Percentiles rank a stretch among this genome's conserved stretches.
Conservation (phyloP, 2,888 invertebrate species). For the Trissolcus brochymenae region DNA sequence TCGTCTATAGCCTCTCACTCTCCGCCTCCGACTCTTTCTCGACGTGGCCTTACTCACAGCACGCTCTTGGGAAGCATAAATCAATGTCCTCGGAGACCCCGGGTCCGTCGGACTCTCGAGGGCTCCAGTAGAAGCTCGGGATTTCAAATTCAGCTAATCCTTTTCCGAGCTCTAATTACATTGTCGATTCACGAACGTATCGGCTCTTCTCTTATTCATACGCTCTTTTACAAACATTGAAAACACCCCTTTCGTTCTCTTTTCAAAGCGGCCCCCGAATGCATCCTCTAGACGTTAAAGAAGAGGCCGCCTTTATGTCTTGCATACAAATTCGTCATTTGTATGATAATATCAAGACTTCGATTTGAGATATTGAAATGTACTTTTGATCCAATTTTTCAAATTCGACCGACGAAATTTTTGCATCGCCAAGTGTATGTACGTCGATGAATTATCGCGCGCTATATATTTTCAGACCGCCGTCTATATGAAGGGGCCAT, state of each 20-base stretch:
- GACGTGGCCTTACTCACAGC: constrained; percentile 48
- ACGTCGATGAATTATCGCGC: no score
- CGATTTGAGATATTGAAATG: constrained; percentile 47
- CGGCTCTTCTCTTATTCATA: constrained; percentile 57
- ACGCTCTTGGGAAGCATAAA: constrained; percentile 72
- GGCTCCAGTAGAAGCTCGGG: constrained; percentile 59
- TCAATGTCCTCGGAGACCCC: constrained; percentile 70
- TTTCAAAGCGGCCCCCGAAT: constrained; percentile 45
- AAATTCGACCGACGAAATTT: neutral
- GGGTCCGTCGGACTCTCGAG: constrained; percentile 56
- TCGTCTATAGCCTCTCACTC: constrained; percentile 43
- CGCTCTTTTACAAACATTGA: constrained; percentile 57
- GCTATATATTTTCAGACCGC: no score
- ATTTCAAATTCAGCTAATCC: constrained; percentile 73
- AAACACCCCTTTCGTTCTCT: constrained; percentile 46
- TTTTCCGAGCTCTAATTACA: constrained; percentile 69
- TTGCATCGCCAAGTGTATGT: no score
- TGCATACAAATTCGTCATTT: constrained; percentile 54
- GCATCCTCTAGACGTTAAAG: constrained; percentile 40
- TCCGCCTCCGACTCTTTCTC: constrained; percentile 46
- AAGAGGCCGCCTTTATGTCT: constrained; percentile 47
- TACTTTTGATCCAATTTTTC: constrained; percentile 18
- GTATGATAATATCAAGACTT: constrained; percentile 46
- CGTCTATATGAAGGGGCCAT: no score
- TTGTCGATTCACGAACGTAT: constrained; percentile 68